phyloP scores from a whole-genome alignment of 2,113 vertebrate genomes.

The Nematolebias whitei region DNA sequence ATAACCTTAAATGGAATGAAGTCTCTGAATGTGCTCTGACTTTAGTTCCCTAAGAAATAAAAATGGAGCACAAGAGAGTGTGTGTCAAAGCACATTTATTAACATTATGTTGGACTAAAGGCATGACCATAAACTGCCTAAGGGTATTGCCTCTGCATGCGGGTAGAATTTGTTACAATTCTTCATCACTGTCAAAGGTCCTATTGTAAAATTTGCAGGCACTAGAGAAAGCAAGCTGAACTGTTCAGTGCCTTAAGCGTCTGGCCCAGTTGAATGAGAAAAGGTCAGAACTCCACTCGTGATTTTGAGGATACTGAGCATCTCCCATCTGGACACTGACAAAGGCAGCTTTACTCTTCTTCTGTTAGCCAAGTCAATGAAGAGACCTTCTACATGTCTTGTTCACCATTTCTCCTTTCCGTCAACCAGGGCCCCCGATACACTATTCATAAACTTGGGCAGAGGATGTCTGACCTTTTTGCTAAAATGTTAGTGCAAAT shows the following conservation, averaged over 20 bases:
- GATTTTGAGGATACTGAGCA: conserved; percentile 48
- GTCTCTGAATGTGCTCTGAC: conserved; percentile 11
- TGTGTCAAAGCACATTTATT: conserved; percentile 42
- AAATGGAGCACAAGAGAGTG: conserved; percentile 23
- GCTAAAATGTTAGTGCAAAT: conserved; percentile 79
- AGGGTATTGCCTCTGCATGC: conserved; percentile 20
- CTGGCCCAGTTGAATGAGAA: conserved; percentile 39
- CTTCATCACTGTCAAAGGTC: conserved; percentile 34
- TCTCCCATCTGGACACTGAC: conserved; percentile 65
- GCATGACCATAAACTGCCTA: conserved; percentile 34
- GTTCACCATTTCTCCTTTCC: conserved; percentile 42
- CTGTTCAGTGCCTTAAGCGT: conserved; percentile 30
- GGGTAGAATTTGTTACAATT: conserved; percentile 37
- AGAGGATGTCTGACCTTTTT: conserved; percentile 77
- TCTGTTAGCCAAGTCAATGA: conserved; percentile 52
- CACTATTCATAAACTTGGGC: conserved; percentile 72
- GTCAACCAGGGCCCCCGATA: conserved; percentile 43
- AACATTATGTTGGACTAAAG: conserved; percentile 39
- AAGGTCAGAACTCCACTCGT: conserved; percentile 51
- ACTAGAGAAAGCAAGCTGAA: conserved; percentile 29
- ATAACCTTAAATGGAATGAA: conserved; percentile 8
- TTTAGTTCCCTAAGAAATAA: conserved; percentile 27
- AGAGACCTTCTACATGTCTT: conserved; percentile 62
- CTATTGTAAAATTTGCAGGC: conserved; percentile 29
- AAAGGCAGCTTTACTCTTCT: conserved; percentile 34